Percentiles rank a stretch among this genome's conserved stretches.
Conservation (phyloP, 1,140 invertebrate genomes). For the Macrobrachium nipponense region DNA sequence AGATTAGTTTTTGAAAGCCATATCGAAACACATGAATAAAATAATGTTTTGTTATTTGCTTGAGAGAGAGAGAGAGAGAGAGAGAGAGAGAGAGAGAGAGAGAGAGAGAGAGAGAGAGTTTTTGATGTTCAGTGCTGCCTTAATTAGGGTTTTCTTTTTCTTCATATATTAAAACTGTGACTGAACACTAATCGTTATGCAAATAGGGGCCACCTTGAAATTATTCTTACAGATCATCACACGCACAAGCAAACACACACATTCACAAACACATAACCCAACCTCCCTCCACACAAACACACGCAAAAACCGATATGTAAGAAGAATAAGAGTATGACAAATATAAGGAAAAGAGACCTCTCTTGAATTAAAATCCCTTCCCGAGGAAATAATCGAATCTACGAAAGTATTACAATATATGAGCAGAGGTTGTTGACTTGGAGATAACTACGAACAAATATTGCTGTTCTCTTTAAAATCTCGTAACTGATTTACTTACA, state of each 20-base stretch:
- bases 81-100: slow-evolving; percentile 18
- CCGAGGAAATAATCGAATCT: too few relatives aligned
- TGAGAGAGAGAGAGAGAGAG: slow-evolving; percentile 9
- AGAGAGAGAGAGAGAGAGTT: not conserved
- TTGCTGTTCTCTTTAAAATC: too few relatives aligned
- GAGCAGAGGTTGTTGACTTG: too few relatives aligned
- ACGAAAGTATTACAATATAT: too few relatives aligned
- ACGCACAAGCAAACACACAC: not conserved
- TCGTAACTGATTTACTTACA: too few relatives aligned
- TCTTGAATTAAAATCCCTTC: not conserved
- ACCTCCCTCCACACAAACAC: not conserved
- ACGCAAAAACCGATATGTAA: not conserved
- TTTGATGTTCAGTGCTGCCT: not conserved
- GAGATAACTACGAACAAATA: too few relatives aligned
- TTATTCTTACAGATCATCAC: not conserved
- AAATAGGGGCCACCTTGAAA: not conserved
- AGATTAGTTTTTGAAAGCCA: not conserved
- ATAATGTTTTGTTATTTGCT: not conserved
- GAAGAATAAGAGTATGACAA: not conserved
- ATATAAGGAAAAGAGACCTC: not conserved
- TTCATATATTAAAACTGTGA: not conserved
- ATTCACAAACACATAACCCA: not conserved
- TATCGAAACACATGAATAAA: not conserved
- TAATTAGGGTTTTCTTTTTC: not conserved
- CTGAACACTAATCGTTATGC: not conserved